Evolutionary conservation across 2,113 vertebrate species (phyloP).

Genomic region (Vidua macroura): DNA sequence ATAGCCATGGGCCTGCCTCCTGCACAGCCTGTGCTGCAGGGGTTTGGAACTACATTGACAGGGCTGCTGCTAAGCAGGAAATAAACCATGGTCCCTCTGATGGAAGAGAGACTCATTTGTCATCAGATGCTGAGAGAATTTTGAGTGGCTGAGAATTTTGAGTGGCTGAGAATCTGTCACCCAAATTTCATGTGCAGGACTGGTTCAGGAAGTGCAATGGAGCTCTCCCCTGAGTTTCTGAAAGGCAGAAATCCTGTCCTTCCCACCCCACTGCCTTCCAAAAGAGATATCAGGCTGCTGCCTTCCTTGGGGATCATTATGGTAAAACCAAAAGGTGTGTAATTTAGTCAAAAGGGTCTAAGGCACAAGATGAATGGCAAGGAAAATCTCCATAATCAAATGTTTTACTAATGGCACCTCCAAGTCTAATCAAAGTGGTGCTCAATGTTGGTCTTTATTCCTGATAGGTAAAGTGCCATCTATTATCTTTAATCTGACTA

Average conservation of each 20-base stretch:
- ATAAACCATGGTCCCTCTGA: not conserved
- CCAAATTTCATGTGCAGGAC: not conserved
- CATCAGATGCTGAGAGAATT: not conserved
- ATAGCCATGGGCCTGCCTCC: not conserved
- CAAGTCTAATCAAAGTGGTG: not conserved
- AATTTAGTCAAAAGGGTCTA: not conserved
- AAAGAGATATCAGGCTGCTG: not conserved
- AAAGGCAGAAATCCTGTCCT: not conserved
- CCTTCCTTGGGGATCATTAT: not conserved
- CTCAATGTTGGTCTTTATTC: not conserved
- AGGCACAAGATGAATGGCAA: not conserved
- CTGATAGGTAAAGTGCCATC: not conserved
- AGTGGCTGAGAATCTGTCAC: not conserved
- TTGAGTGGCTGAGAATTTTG: not conserved
- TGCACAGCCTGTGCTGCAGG: accelerated
- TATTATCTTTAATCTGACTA: not conserved
- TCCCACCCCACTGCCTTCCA: not conserved
- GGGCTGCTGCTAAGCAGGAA: not conserved
- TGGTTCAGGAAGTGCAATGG: accelerated
- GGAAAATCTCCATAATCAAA: not conserved
- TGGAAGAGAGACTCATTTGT: not conserved
- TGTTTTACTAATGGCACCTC: not conserved
- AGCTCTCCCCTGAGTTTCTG: not conserved
- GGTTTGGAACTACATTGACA: not conserved
- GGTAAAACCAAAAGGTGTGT: not conserved